These are phyloP conservation scores for cattle (Bos taurus) DNA, from an alignment of 2,113 vertebrate species.

Conservation along the genomic window ARS-UCD2.0 NC_037328.1:22357001-22357500, in stretches of 20 bases:
- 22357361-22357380: background rate
- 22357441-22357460: background rate
- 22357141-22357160: background rate
- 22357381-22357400: background rate
- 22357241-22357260: background rate
- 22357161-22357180: background rate
- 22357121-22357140: background rate
- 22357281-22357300: accelerated
- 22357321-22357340: background rate
- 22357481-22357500: background rate
- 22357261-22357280: background rate
- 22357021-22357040: background rate
- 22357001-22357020: background rate
- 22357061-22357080: background rate
- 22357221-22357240: background rate
- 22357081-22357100: background rate
- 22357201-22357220: background rate
- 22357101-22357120: background rate
- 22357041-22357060: background rate
- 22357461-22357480: background rate
- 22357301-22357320: background rate
- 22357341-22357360: background rate
- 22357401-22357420: background rate
- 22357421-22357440: background rate
- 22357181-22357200: background rate